These are phyloP conservation scores for Hylaeus volcanicus DNA, from an alignment of 1,140 invertebrate species.

Conservation along the genomic window DNA sequence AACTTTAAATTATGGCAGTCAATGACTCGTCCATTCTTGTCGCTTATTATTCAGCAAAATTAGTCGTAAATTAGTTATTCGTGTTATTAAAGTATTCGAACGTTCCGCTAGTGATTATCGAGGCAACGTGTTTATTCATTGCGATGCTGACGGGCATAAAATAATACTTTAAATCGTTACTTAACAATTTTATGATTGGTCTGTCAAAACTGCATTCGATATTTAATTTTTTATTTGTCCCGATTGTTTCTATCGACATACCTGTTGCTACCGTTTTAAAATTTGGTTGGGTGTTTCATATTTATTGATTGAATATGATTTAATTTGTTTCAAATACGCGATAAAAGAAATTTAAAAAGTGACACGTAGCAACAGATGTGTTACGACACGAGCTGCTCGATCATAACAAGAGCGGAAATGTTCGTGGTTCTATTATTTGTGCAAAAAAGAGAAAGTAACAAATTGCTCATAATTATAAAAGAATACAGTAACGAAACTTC, in stretches of 20 bases:
- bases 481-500: neutral
- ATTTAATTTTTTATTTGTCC: neutral
- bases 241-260: neutral
- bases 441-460: constrained; percentile 1
- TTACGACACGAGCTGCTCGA: neutral
- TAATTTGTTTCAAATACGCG: too few species aligned
- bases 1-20: constrained; percentile 40
- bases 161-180: neutral
- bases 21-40: constrained; percentile 25
- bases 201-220: neutral
- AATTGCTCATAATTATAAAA: neutral
- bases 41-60: constrained; percentile 53
- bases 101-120: neutral
- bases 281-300: neutral
- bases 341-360: neutral
- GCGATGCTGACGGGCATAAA: neutral
- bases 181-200: neutral
- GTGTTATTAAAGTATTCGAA: neutral
- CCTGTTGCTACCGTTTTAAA: neutral
- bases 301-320: neutral
- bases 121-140: neutral
- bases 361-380: constrained; percentile 7
- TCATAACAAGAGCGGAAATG: neutral
- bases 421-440: neutral
- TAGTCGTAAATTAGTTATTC: constrained; percentile 10